Base-by-base conservation (phyloP, 2,797 vertebrate species). In the Sternotherus odoratus region DNA sequence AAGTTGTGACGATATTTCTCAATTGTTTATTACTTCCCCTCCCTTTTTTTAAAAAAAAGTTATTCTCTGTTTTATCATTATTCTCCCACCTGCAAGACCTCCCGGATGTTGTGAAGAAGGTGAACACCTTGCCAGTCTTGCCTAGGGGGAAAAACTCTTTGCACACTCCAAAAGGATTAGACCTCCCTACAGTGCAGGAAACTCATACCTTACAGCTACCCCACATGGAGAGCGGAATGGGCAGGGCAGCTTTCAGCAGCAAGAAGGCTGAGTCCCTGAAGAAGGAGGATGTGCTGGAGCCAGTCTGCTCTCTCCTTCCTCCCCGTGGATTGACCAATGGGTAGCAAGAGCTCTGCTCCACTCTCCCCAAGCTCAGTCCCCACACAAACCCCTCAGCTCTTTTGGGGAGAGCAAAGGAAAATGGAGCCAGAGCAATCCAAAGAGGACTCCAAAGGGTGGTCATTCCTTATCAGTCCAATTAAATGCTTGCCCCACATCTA, bases 111-210 rank as follows among this genome's bases (percentile, higher is more conserved):
- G 54, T 83, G 16, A 28, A 69, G 54, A 87, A 24, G 15, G 1
- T 50, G 69, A 81, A 88, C 81, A 2, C 50, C 92, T 93, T 92
- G 50, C 28, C 43, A 91, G 69, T 43, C 26, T 6, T 87, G 72
- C 8, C 2, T 5, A 57, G 86, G 79, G 24, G 86, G 2, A 10
- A 23, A 3, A 43, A 82, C 24, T 6, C 21, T 30, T 4, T 77
- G 21, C 60, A 69, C 7, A 80, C 72, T 7, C 28, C 72, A 5
- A 10, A 21, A 89, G 28, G 12, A 24, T 21, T 79, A 74, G 92
- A 66, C 2, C 1, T 50, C 8, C 53, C 12, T 77, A 9, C 2
- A 86, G 57, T 43, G 2, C 4, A 48, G 12, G 4, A 5, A 4
- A 0, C 9, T 13, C 33, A 19, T 1, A 5, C 28, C 13, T 85